phyloP scores from a whole-genome alignment of 2,888 invertebrate genomes.

The Trissolcus japonicus region DNA sequence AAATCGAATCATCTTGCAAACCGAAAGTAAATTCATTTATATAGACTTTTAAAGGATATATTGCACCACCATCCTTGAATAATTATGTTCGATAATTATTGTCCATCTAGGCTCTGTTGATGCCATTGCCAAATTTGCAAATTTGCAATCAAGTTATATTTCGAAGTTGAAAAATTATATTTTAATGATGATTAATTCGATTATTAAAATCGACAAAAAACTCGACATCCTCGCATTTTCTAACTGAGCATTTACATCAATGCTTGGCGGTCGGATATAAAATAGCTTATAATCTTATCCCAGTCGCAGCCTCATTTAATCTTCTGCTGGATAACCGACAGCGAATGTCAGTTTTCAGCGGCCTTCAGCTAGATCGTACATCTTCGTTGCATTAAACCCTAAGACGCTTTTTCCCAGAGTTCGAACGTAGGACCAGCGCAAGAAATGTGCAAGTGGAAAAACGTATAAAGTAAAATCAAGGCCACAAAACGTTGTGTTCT shows the following conservation, averaged over 20 bases:
- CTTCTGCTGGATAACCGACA: conserved; percentile 32
- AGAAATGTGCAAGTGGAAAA: conserved; percentile 19
- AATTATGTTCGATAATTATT: too few species aligned
- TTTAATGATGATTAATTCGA: too few species aligned
- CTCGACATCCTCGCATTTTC: conserved; percentile 19
- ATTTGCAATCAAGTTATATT: too few species aligned
- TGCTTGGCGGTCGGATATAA: conserved; percentile 12
- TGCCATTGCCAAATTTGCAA: too few species aligned
- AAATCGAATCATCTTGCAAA: too few species aligned
- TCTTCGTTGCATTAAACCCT: conserved; percentile 58
- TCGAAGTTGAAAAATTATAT: too few species aligned
- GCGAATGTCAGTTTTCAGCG: conserved; percentile 37
- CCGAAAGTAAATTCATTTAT: too few species aligned
- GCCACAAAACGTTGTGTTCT: conserved; percentile 45
- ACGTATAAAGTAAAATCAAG: conserved; percentile 15
- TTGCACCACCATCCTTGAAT: too few species aligned
- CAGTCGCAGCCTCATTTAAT: conserved; percentile 36
- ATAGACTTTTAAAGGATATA: too few species aligned
- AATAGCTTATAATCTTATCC: conserved; percentile 35
- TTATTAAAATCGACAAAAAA: conserved; percentile 13
- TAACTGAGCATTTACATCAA: conserved; percentile 10
- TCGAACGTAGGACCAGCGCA: conserved; percentile 7
- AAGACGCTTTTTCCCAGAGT: conserved; percentile 47
- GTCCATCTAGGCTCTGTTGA: too few species aligned
- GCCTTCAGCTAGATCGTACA: conserved; percentile 47